A percentile compares a stretch with the other conserved stretches of the same genome.
These are phyloP conservation scores for Trachelus troglodyta DNA, from an alignment of 2,888 invertebrate genomes.

Conservation along the genomic window DNA sequence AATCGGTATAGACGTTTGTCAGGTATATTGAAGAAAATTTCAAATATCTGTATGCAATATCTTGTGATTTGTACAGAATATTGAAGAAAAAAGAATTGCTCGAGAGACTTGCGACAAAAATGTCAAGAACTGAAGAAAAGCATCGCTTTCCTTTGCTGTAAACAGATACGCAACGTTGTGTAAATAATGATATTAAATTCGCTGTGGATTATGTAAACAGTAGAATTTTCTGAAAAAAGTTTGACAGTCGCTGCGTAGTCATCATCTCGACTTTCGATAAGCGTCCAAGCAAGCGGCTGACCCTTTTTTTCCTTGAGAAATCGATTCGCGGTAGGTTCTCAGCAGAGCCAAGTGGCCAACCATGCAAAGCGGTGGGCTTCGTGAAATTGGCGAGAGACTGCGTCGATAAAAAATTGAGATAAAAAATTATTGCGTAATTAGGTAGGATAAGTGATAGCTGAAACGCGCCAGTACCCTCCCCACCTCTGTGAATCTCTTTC, in stretches of 20 bases:
- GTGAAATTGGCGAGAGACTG: slow-evolving; percentile 33
- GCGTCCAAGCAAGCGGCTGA: slow-evolving; percentile 2
- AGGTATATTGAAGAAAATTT: background rate
- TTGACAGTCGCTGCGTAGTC: background rate
- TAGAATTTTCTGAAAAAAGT: background rate
- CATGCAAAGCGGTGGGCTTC: slow-evolving; percentile 23
- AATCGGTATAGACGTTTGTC: too few relatives aligned
- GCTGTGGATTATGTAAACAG: background rate
- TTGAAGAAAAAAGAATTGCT: background rate
- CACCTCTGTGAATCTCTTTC: background rate
- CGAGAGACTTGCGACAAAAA: background rate
- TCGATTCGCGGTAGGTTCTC: slow-evolving; percentile 4
- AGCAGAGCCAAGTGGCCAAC: slow-evolving; percentile 16
- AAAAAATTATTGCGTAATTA: slow-evolving; percentile 30
- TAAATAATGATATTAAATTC: background rate
- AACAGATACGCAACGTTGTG: background rate
- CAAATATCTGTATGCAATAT: background rate
- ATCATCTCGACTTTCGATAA: background rate
- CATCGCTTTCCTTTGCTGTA: background rate
- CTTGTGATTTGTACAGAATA: background rate
- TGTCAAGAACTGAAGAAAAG: background rate
- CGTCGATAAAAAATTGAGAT: slow-evolving; percentile 22
- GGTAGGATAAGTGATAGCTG: slow-evolving; percentile 13
- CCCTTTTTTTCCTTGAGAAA: slow-evolving; percentile 3
- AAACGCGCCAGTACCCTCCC: slow-evolving; percentile 1